Evolutionary conservation across 2,888 invertebrate genomes (phyloP), one percentile per base, ranked within the genome.

Genomic region (Acrocera orbiculus): DNA sequence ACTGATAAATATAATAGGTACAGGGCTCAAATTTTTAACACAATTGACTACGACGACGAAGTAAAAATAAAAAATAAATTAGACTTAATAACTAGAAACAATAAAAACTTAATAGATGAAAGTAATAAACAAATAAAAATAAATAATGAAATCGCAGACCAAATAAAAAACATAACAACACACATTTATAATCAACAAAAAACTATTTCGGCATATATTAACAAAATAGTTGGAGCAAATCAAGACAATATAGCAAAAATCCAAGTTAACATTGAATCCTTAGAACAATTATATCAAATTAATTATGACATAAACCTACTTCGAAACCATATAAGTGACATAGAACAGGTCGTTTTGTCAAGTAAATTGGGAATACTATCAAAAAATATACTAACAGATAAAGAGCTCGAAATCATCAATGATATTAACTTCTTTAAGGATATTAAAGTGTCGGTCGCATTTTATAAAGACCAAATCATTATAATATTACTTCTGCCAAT

Each of bases 81-180:
- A 19, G 30, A 36, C 16, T 27, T 6, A 20, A 20, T 38, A 15
- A 17, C 37, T 7, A 16, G 30, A 16, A 38, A 42, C 20, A 19
- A 35, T n/a, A n/a, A 19, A 8, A n/a, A n/a, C n/a, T n/a, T n/a
- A n/a, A n/a, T n/a, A n/a, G n/a, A n/a, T n/a, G n/a, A 19, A 19
- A 19, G 8, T 8, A 19, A 19, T 19, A 6, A 8, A 29, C 20
- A 35, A 34, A 19, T 14, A 22, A 11, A 35, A 14, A 37, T 35
- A 13, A 32, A 42, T 16, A 33, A 26, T 32, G 20, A 28, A 3
- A 39, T 40, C 4, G 33, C 36, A 13, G 17, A 27, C 9, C 41
- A 42, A 40, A 43, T 42, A 27, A 36, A 35, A 8, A 44, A 42
- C 25, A 45, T 45, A 28, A 43, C 40, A 4, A 31, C 22, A 16